Percentiles rank a stretch among this genome's conserved stretches.
Conservation (phyloP, 2,888 invertebrate species). For the Drosophila atripex region DNA sequence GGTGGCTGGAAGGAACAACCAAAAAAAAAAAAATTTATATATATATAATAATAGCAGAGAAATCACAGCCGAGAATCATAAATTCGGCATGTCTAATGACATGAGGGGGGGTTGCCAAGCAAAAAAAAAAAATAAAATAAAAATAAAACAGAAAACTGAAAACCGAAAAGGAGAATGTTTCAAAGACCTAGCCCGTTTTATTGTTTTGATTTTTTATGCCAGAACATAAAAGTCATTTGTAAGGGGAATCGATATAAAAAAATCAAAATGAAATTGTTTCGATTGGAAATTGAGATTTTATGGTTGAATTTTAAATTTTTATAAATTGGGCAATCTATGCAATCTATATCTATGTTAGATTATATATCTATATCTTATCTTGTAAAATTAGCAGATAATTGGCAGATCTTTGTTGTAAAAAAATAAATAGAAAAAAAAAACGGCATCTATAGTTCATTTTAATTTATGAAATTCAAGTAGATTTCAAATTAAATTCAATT, state of each 20-base stretch:
- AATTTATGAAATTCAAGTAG: too few species aligned
- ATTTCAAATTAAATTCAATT: too few species aligned
- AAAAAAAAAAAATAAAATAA: background rate
- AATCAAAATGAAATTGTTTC: background rate
- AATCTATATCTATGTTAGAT: too few species aligned
- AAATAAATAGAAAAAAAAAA: too few species aligned
- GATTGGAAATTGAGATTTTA: background rate
- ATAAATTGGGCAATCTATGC: too few species aligned
- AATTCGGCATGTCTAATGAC: constrained; percentile 82
- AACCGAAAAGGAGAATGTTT: background rate
- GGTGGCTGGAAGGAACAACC: constrained; percentile 25
- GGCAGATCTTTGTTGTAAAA: too few species aligned
- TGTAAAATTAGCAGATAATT: too few species aligned
- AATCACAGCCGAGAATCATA: constrained; percentile 81
- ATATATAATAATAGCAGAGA: constrained; percentile 31
- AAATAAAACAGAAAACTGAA: background rate
- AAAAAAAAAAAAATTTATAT: too few species aligned
- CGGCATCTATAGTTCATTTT: too few species aligned
- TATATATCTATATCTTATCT: too few species aligned
- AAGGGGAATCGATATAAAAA: constrained; percentile 16
- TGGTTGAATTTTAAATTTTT: too few species aligned
- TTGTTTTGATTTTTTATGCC: constrained; percentile 52
- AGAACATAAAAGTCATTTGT: constrained; percentile 62
- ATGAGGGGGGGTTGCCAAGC: constrained; percentile 11
- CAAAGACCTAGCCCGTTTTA: constrained; percentile 39